Evolutionary conservation across 2,113 vertebrate genomes (phyloP).

Genomic region (Probosciger aterrimus): DNA sequence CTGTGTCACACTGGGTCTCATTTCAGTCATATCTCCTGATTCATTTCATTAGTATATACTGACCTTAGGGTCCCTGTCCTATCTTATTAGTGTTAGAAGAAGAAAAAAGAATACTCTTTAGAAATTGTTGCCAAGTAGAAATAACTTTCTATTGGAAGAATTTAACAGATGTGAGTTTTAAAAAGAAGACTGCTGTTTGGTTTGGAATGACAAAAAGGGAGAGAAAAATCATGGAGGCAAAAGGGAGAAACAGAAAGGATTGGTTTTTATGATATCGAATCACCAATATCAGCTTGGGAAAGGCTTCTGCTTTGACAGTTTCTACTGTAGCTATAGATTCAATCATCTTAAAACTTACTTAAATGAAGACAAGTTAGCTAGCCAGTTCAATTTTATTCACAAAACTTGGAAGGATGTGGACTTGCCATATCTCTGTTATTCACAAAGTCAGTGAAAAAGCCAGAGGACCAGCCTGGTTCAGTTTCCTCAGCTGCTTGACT

Average conservation of each 20-base stretch:
- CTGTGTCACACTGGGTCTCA: constrained; percentile 2
- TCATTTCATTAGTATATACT: constrained; percentile 26
- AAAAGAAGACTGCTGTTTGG: not conserved
- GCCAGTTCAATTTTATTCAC: not conserved
- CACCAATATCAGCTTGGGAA: not conserved
- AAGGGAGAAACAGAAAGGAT: not conserved
- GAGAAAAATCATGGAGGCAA: not conserved
- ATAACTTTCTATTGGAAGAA: not conserved
- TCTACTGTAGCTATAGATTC: not conserved
- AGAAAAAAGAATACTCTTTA: not conserved
- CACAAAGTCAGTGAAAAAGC: not conserved
- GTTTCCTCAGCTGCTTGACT: not conserved
- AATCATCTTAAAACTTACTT: not conserved
- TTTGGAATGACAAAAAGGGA: not conserved
- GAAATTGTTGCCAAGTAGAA: not conserved
- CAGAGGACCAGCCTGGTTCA: not conserved
- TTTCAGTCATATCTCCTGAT: constrained; percentile 39
- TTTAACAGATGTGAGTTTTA: not conserved
- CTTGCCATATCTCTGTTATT: not conserved
- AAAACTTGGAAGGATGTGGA: not conserved
- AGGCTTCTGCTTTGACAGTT: not conserved
- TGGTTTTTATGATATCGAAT: not conserved
- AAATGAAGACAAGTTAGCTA: not conserved
- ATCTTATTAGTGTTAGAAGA: constrained; percentile 19
- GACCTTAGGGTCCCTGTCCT: constrained; percentile 14